A percentile compares a stretch with the other conserved stretches of the same genome.
Evolutionary conservation across 2,888 invertebrate species (phyloP).

Genomic region (Platerodrilus igneus): DNA sequence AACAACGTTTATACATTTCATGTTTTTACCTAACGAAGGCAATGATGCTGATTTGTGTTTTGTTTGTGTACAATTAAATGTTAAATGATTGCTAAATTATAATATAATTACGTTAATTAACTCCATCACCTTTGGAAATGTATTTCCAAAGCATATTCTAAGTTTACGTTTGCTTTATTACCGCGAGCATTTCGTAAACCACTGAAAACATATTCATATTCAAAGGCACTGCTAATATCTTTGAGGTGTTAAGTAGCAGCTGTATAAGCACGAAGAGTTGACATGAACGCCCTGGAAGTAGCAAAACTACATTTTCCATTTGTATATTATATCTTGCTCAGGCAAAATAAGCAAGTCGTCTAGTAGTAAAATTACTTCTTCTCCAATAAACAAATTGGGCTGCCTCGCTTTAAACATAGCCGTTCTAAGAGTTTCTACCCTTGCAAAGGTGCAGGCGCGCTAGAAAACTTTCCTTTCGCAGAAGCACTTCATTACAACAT

Average conservation of each 20-base stretch:
- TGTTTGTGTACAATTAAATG: slow-evolving; percentile 21
- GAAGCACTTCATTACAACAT: slow-evolving; percentile 24
- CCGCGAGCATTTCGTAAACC: slow-evolving; percentile 7
- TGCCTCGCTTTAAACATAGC: no score
- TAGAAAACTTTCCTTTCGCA: slow-evolving; percentile 18
- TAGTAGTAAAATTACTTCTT: no score
- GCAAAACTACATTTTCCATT: slow-evolving; percentile 4
- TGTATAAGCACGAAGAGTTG: slow-evolving; percentile 10
- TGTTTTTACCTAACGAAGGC: slow-evolving; percentile 23
- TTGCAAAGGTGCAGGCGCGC: no score
- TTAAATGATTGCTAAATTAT: slow-evolving; percentile 25
- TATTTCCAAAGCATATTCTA: slow-evolving; percentile 3
- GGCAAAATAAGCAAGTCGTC: not conserved
- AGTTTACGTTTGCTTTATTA: slow-evolving; percentile 5
- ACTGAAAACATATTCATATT: slow-evolving; percentile 9
- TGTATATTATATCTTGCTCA: not conserved
- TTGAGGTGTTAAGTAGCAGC: slow-evolving; percentile 13
- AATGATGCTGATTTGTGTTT: slow-evolving; percentile 24
- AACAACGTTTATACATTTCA: slow-evolving; percentile 29
- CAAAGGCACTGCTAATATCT: slow-evolving; percentile 8
- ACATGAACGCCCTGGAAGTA: no score
- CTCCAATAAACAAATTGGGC: no score
- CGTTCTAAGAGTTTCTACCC: no score
- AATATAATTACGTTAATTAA: slow-evolving; percentile 26
- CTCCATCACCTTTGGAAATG: slow-evolving; percentile 13